Conservation (phyloP, 2,888 invertebrate genomes). For the Chelonus formosanus region DNA sequence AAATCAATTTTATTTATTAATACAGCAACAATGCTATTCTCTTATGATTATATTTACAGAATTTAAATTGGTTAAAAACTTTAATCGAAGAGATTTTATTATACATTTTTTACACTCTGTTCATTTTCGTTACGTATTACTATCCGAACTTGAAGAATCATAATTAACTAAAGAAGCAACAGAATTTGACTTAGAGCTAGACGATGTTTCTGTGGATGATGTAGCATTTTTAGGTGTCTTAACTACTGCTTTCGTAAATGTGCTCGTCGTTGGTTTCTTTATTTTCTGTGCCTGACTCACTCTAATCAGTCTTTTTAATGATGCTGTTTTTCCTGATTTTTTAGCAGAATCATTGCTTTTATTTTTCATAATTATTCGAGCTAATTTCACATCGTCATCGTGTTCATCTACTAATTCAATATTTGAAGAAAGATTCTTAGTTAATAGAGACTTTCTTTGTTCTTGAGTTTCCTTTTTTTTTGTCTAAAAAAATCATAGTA, state of each 20-base stretch:
- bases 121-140: slow-evolving; percentile 19
- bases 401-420: slow-evolving; percentile 82
- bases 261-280: slow-evolving; percentile 39
- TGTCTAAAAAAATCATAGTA: slow-evolving; percentile 63
- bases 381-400: slow-evolving; percentile 82
- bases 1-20: no score
- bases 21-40: no score
- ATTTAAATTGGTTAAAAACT: no score
- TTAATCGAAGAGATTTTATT: no score
- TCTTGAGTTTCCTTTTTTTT: slow-evolving; percentile 80
- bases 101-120: no score
- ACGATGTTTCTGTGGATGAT: slow-evolving; percentile 13
- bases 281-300: slow-evolving; percentile 49
- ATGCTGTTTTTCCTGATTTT: slow-evolving; percentile 38
- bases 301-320: slow-evolving; percentile 52
- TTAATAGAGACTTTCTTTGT: slow-evolving; percentile 72
- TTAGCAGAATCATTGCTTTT: slow-evolving; percentile 68
- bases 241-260: slow-evolving; percentile 27
- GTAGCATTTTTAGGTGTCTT: slow-evolving; percentile 34
- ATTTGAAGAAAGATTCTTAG: slow-evolving; percentile 79
- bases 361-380: slow-evolving; percentile 76
- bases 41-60: no score
- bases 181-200: not conserved
- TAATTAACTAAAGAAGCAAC: slow-evolving; percentile 56
- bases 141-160: slow-evolving; percentile 60